Evolutionary conservation across 1,140 invertebrate genomes (phyloP), one percentile per base, ranked within the genome.

Genomic region (Drosophila ironensis): DNA sequence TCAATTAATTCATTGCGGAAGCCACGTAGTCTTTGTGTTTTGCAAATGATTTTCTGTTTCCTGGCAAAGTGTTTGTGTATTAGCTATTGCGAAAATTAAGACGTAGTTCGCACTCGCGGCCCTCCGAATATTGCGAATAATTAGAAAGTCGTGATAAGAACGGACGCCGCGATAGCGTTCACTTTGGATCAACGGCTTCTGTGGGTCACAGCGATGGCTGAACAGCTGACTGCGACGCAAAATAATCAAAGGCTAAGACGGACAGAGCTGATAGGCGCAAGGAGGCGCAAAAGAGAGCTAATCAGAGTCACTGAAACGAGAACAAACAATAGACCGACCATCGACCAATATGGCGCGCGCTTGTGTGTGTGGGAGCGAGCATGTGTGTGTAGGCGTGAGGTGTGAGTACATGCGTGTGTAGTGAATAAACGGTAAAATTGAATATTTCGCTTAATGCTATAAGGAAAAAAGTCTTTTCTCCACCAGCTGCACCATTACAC

Each of bases 301-400:
- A 80, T 72, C 75, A 78, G 61, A 64, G 70, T 59, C 61, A 64
- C 81, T 60, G 53, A 52, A 51, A n/a, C 6, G 16, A 44, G 35
- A 44, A 37, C 66, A 81, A 81, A 67, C 64, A 74, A 75, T 50
- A 54, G 69, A 35, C 45, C 82, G 69, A 35, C 45, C 82, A 64
- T 53, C 56, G 22, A 72, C 72, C 68, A 86, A 71, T 73, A 86
- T 82, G 78, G 78, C 78, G 72, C 54, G 63, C 41, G 52, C 46
- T 6, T 11, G 19, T 52, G 40, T 66, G 20, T 33, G 28, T n/a
- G 25, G 25, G 30, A 52, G 25, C 24, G 9, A 33, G 57, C 51
- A 30, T 61, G 14, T 35, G 27, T 30, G 4, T 61, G 33, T 60
- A 41, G 40, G 19, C 27, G 35, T 33, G 16, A 14, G 47, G 42